phyloP scores from a whole-genome alignment of 2,888 invertebrate species.

The Acanthosepion lycidas region DNA sequence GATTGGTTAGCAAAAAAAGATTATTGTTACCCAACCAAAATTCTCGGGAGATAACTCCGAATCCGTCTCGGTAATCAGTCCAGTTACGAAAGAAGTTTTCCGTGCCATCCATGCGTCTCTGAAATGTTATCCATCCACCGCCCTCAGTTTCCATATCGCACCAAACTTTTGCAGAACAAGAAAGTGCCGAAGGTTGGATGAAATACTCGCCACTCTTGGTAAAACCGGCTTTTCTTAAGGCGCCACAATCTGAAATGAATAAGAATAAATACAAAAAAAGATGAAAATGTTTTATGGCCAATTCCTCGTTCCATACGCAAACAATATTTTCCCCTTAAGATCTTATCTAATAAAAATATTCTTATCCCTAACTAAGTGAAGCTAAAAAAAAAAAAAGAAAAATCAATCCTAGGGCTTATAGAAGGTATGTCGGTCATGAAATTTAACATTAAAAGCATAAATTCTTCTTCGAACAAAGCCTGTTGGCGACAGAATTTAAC shows the following conservation, averaged over 20 bases:
- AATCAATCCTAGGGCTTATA: too few relatives aligned
- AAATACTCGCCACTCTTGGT: neutral
- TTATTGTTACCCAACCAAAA: slow-evolving; percentile 59
- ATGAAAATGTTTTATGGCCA: too few relatives aligned
- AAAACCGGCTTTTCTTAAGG: neutral
- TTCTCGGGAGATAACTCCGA: neutral
- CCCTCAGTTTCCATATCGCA: slow-evolving; percentile 37
- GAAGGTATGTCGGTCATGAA: too few relatives aligned
- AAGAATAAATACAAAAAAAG: neutral
- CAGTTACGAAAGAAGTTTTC: slow-evolving; percentile 39
- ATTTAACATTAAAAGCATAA: too few relatives aligned
- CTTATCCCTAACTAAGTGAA: too few relatives aligned
- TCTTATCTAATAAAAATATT: too few relatives aligned
- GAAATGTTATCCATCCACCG: slow-evolving; percentile 20
- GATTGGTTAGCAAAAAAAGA: slow-evolving; percentile 56
- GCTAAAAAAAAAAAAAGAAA: too few relatives aligned
- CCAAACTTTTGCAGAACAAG: slow-evolving; percentile 35
- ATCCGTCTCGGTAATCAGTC: slow-evolving; percentile 38
- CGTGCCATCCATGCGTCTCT: slow-evolving; percentile 13
- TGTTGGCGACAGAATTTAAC: too few relatives aligned
- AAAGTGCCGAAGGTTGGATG: neutral
- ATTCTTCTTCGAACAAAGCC: too few relatives aligned
- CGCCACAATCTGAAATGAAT: slow-evolving; percentile 33
- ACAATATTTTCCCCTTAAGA: too few relatives aligned
- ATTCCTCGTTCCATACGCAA: too few relatives aligned